Evolutionary conservation across 2,797 vertebrate genomes (phyloP).

Genomic region (Discoglossus pictus): DNA sequence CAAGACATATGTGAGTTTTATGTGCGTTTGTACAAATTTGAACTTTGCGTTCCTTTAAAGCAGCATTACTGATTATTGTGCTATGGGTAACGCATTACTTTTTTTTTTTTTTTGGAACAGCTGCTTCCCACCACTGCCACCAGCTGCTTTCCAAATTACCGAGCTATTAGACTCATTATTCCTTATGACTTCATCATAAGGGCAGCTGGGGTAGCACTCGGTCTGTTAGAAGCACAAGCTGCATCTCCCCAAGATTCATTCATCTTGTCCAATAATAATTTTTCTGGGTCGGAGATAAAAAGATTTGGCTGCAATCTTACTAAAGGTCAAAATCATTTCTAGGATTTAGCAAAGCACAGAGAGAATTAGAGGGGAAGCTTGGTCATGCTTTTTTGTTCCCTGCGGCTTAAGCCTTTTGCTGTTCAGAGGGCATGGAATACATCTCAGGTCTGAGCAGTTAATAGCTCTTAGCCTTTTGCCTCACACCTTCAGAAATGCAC

Average conservation of each 20-base stretch:
- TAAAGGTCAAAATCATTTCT: constrained; percentile 50
- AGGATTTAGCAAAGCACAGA: constrained; percentile 33
- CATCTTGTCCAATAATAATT: constrained; percentile 32
- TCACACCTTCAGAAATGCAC: constrained; percentile 30
- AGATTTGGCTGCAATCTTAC: constrained; percentile 25
- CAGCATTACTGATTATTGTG: constrained; percentile 50
- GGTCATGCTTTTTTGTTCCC: constrained; percentile 28
- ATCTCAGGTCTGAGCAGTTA: constrained; percentile 17
- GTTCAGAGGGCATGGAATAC: constrained; percentile 17
- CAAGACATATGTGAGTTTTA: constrained; percentile 33
- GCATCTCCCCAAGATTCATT: constrained; percentile 30
- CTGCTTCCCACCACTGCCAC: constrained; percentile 77
- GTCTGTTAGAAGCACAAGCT: background rate
- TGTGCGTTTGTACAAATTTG: constrained; percentile 12
- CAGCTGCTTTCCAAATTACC: constrained; percentile 88
- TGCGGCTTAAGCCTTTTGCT: constrained; percentile 24
- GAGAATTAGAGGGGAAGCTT: constrained; percentile 34
- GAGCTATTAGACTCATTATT: constrained; percentile 85
- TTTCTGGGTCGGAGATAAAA: constrained; percentile 39
- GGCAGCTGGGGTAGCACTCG: constrained; percentile 67
- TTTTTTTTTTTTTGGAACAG: constrained; percentile 66
- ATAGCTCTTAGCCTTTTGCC: constrained; percentile 28
- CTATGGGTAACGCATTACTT: constrained; percentile 56
- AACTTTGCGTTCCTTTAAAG: constrained; percentile 53
- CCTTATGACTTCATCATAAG: constrained; percentile 74